Conservation (phyloP, 2,888 invertebrate genomes). For the Agelastica alni region DNA sequence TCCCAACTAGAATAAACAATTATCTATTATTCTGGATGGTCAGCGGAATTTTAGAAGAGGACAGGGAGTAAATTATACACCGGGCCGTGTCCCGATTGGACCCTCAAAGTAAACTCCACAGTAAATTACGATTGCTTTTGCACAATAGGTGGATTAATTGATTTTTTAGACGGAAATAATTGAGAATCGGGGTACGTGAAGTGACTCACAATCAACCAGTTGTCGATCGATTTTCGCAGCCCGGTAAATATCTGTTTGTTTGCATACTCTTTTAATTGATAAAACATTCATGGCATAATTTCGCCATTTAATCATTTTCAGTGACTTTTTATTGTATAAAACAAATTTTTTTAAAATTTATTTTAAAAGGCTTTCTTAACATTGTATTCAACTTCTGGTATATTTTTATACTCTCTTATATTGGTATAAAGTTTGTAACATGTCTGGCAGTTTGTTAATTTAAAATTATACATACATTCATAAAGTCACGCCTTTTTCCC, state of each 20-base stretch:
- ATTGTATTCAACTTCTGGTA: too few relatives aligned
- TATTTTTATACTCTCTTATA: too few relatives aligned
- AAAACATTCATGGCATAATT: background rate
- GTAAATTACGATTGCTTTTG: conserved; percentile 30
- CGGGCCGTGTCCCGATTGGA: conserved; percentile 16
- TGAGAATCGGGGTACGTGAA: conserved; percentile 23
- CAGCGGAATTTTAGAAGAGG: conserved; percentile 29
- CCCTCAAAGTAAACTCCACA: conserved; percentile 31
- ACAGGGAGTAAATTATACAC: conserved; percentile 28
- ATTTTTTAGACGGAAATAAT: conserved; percentile 27
- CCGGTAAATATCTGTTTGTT: background rate
- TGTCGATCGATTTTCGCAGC: conserved; percentile 3
- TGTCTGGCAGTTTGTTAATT: too few relatives aligned
- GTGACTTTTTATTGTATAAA: too few relatives aligned
- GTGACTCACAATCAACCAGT: conserved; percentile 22
- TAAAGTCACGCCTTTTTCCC: too few relatives aligned
- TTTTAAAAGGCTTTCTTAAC: too few relatives aligned
- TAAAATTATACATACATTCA: too few relatives aligned
- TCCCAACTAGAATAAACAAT: conserved; percentile 47
- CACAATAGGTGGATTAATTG: conserved; percentile 24
- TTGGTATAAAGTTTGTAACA: too few relatives aligned
- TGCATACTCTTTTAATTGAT: background rate
- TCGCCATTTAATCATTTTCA: too few relatives aligned
- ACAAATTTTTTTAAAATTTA: too few relatives aligned
- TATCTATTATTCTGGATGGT: conserved; percentile 44